Conservation (phyloP, 2,797 vertebrate genomes). For the Dallia pectoralis region DNA sequence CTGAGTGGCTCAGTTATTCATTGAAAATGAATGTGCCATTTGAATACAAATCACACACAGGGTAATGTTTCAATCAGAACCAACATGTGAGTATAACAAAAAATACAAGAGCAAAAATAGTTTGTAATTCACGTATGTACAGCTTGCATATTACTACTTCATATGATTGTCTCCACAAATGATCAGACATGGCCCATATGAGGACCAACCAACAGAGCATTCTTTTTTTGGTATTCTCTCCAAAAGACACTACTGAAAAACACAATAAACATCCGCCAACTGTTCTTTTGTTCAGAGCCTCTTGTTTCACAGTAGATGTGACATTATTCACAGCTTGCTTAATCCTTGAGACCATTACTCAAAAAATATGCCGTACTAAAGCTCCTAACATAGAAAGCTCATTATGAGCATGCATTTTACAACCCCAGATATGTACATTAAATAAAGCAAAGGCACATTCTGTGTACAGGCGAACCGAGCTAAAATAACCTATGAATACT, state of each 20-base stretch:
- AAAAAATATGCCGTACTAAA: slow-evolving; percentile 32
- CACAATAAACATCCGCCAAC: background rate
- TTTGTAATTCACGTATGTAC: slow-evolving; percentile 56
- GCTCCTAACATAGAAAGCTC: slow-evolving; percentile 34
- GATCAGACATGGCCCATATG: slow-evolving; percentile 26
- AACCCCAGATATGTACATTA: slow-evolving; percentile 57
- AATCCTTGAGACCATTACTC: slow-evolving; percentile 36
- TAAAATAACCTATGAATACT: slow-evolving; percentile 69
- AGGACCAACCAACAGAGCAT: background rate
- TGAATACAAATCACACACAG: slow-evolving; percentile 29
- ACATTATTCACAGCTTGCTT: slow-evolving; percentile 45
- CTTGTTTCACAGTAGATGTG: slow-evolving; percentile 54
- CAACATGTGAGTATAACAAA: slow-evolving; percentile 44
- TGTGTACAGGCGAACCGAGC: slow-evolving; percentile 52
- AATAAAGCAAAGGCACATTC: slow-evolving; percentile 75
- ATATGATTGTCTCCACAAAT: slow-evolving; percentile 47
- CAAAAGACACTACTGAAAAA: slow-evolving; percentile 15
- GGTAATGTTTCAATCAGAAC: slow-evolving; percentile 39
- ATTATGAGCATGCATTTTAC: slow-evolving; percentile 48
- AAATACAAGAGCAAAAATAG: slow-evolving; percentile 46
- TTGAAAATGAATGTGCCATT: slow-evolving; percentile 28
- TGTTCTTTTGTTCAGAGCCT: slow-evolving; percentile 8
- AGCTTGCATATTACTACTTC: slow-evolving; percentile 40
- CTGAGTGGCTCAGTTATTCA: slow-evolving; percentile 10
- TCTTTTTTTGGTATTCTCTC: slow-evolving; percentile 27